phyloP scores from a whole-genome alignment of 2,888 invertebrate genomes.

The Agrochola litura region DNA sequence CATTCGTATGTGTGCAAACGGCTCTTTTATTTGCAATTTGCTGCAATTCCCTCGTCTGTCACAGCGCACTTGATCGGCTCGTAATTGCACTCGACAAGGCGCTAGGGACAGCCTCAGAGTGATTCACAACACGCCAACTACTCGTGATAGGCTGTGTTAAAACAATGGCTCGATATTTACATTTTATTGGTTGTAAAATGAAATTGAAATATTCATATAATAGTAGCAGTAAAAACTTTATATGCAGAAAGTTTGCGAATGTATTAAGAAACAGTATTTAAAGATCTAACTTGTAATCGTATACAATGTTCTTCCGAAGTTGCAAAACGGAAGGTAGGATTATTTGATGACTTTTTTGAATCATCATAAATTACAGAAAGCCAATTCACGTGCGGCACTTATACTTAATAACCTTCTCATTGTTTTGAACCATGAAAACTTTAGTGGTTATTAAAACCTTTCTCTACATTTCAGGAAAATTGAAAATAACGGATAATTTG shows the following conservation, averaged over 20 bases:
- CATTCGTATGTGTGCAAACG: conserved; percentile 56
- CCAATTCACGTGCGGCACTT: background rate
- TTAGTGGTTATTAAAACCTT: background rate
- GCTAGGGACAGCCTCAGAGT: conserved; percentile 37
- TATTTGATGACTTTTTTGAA: background rate
- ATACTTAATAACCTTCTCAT: background rate
- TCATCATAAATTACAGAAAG: background rate
- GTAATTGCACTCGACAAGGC: conserved; percentile 60
- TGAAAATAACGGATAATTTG: background rate
- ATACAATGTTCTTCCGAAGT: background rate
- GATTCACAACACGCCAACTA: conserved; percentile 55
- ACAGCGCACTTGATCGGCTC: conserved; percentile 48
- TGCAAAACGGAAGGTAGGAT: background rate
- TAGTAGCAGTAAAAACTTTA: conserved; percentile 20
- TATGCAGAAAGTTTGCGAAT: conserved; percentile 25
- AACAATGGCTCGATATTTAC: conserved; percentile 36
- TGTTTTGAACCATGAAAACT: background rate
- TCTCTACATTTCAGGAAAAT: background rate
- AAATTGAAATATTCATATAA: conserved; percentile 41
- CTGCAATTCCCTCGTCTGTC: conserved; percentile 67
- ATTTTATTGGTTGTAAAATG: conserved; percentile 32
- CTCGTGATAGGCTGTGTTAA: conserved; percentile 25
- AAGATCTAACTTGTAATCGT: background rate
- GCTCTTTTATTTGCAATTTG: conserved; percentile 71
- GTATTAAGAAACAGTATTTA: conserved; percentile 5